Conservation (phyloP, 2,797 vertebrate genomes). For the Sitta carolinensis region DNA sequence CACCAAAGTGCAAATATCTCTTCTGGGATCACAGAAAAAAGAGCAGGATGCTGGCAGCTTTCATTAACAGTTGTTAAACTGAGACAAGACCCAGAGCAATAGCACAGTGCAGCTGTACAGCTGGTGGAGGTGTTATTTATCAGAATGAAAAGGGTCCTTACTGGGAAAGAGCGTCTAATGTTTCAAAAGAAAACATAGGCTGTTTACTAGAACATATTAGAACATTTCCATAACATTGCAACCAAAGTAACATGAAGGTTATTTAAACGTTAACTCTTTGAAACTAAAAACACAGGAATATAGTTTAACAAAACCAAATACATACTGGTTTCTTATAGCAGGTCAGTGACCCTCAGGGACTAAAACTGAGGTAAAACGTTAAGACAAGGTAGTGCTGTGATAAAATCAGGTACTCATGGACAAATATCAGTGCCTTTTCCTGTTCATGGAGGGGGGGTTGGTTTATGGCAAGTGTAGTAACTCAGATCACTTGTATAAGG, state of each 20-base stretch:
- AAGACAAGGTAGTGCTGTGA: background rate
- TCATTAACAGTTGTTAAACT: background rate
- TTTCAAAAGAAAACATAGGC: background rate
- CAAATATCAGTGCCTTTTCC: background rate
- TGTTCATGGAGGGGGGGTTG: too few species aligned
- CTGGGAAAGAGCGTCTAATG: background rate
- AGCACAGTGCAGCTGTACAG: background rate
- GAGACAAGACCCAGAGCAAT: background rate
- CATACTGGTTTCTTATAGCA: background rate
- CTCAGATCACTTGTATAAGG: background rate
- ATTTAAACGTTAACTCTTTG: background rate
- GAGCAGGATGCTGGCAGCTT: background rate
- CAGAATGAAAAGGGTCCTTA: background rate
- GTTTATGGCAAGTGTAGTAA: background rate
- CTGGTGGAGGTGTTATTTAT: background rate
- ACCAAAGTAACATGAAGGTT: background rate
- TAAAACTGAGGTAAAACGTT: background rate
- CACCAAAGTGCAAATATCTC: background rate
- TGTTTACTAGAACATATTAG: background rate
- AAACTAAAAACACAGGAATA: background rate
- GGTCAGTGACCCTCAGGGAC: background rate
- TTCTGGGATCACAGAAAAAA: background rate
- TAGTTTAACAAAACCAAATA: background rate
- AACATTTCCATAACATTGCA: background rate
- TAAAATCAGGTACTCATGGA: background rate